Percentiles rank a stretch among this genome's conserved stretches.
These are phyloP conservation scores for Trichacis sp. DNA, from an alignment of 2,888 invertebrate species.

Conservation along the genomic window DNA sequence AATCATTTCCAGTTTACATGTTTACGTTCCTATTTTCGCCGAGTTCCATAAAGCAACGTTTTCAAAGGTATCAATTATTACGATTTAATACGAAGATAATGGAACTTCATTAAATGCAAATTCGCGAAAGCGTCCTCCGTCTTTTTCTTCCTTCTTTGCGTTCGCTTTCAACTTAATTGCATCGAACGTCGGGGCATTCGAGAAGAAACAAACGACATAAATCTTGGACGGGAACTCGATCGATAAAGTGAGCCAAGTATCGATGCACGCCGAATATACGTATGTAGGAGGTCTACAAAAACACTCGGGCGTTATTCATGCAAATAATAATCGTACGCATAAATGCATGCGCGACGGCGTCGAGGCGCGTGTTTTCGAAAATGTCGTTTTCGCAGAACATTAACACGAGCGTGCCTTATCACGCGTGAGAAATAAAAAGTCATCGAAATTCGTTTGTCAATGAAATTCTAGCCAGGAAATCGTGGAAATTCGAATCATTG, in stretches of 20 bases:
- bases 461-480: no score
- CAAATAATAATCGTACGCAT: conserved; percentile 39
- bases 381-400: conserved; percentile 34
- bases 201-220: conserved; percentile 26
- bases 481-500: no score
- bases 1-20: conserved; percentile 39
- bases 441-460: no score
- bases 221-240: conserved; percentile 37
- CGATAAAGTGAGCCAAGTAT: conserved; percentile 25
- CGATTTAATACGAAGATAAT: background rate
- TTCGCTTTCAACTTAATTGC: background rate
- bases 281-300: conserved; percentile 27
- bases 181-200: conserved; percentile 17
- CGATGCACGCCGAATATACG: conserved; percentile 8
- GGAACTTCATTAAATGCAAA: background rate
- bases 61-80: background rate
- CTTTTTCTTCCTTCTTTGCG: background rate
- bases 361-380: conserved; percentile 37
- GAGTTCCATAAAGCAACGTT: no score
- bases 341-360: conserved; percentile 37
- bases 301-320: conserved; percentile 33
- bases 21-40: conserved; percentile 23
- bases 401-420: no score
- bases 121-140: background rate
- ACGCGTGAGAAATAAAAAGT: no score